phyloP scores from a whole-genome alignment of 1,140 invertebrate species.

The Euwallacea fornicatus region DNA sequence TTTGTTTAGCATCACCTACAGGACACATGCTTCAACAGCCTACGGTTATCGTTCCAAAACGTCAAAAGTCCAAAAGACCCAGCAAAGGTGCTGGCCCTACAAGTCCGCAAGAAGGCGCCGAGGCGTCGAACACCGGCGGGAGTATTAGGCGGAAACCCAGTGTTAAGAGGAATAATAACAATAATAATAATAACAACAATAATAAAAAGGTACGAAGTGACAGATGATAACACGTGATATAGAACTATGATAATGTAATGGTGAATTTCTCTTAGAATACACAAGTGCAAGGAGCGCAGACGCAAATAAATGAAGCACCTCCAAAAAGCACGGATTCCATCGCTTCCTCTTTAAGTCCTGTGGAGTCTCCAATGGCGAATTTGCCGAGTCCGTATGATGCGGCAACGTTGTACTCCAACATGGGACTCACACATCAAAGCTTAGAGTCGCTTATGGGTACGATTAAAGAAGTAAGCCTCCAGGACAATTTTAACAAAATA shows the following conservation, averaged over 20 bases:
- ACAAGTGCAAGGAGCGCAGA: constrained; percentile 41
- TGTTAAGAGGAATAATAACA: constrained; percentile 67
- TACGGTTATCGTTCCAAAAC: constrained; percentile 75
- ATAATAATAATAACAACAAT: constrained; percentile 49
- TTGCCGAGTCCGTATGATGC: constrained; percentile 77
- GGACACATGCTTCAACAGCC: constrained; percentile 73
- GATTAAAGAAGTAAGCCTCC: neutral
- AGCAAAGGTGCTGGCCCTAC: constrained; percentile 64
- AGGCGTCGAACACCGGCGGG: constrained; percentile 51
- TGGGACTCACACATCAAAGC: constrained; percentile 63
- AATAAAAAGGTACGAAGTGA: constrained; percentile 30
- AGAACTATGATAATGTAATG: neutral
- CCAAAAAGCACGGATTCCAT: constrained; percentile 67
- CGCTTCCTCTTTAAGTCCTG: constrained; percentile 62
- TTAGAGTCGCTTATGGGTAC: constrained; percentile 58
- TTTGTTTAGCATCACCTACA: constrained; percentile 65
- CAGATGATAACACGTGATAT: no score
- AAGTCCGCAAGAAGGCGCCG: constrained; percentile 62
- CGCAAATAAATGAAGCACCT: constrained; percentile 62
- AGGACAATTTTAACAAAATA: neutral
- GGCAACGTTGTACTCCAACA: constrained; percentile 77
- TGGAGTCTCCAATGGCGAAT: constrained; percentile 66
- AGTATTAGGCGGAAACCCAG: constrained; percentile 70
- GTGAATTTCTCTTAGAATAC: neutral
- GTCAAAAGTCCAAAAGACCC: constrained; percentile 73